These are phyloP conservation scores for Gorsachius goisagi DNA, from an alignment of 2,113 vertebrate species.

Conservation along the genomic window DNA sequence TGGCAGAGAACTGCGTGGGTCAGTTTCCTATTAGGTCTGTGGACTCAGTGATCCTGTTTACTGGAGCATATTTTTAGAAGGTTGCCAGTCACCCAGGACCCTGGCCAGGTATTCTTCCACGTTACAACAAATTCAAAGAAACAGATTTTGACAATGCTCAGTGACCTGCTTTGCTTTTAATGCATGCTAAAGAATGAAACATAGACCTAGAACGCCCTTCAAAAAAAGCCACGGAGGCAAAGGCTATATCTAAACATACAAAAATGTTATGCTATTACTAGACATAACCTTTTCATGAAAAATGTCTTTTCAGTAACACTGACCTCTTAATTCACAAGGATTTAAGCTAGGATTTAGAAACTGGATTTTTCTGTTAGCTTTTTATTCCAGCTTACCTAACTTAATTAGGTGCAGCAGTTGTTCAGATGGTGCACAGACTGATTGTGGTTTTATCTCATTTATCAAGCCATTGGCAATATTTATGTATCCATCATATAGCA, in stretches of 20 bases:
- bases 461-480: constrained; percentile 94
- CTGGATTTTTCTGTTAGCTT: neutral
- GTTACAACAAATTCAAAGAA: neutral
- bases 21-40: neutral
- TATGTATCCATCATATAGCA: constrained; percentile 97
- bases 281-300: neutral
- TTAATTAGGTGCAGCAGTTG: constrained; percentile 97
- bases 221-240: neutral
- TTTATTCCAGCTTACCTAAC: constrained; percentile 77
- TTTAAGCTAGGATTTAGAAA: neutral
- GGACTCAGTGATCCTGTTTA: neutral
- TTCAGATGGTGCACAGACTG: constrained; percentile 92
- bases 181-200: neutral
- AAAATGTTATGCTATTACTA: neutral
- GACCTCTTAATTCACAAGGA: neutral
- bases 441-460: constrained; percentile 92
- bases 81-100: neutral
- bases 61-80: neutral
- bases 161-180: neutral
- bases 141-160: neutral
- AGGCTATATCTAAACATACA: neutral
- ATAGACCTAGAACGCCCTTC: neutral
- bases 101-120: neutral
- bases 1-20: neutral
- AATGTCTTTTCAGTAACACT: neutral